Evolutionary conservation across 2,113 vertebrate species (phyloP).

Genomic region (Sceloporus tristichus): DNA sequence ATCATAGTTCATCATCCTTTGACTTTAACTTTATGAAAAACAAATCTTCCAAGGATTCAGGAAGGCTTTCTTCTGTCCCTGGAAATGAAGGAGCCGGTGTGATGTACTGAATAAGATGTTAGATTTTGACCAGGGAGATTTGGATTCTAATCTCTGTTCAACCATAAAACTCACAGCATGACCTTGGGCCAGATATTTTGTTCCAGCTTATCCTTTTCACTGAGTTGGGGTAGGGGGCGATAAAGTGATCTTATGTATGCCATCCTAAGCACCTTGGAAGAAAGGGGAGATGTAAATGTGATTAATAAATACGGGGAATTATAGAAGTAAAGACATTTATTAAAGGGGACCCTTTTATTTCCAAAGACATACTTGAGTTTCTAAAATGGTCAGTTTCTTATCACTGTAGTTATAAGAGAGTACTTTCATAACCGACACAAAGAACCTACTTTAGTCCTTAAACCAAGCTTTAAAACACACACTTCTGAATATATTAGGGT

Average conservation of each 20-base stretch:
- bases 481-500: background rate
- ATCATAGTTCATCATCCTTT: background rate
- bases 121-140: background rate
- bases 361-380: background rate
- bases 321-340: background rate
- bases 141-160: background rate
- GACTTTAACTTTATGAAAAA: constrained; percentile 23
- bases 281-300: background rate
- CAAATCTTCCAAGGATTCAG: background rate
- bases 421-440: background rate
- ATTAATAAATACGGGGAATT: background rate
- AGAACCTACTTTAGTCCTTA: background rate
- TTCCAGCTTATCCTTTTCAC: background rate
- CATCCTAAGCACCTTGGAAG: background rate
- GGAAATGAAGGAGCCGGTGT: background rate
- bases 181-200: background rate
- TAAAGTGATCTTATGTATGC: background rate
- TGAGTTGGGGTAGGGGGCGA: background rate
- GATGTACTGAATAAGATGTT: no score
- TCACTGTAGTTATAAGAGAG: background rate
- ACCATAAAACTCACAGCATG: background rate
- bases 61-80: background rate
- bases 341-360: background rate
- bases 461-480: background rate
- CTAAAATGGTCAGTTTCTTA: background rate